Evolutionary conservation across 2,888 invertebrate genomes (phyloP), one percentile per base, ranked within the genome.

Genomic region (Hemistola chrysoprasaria): DNA sequence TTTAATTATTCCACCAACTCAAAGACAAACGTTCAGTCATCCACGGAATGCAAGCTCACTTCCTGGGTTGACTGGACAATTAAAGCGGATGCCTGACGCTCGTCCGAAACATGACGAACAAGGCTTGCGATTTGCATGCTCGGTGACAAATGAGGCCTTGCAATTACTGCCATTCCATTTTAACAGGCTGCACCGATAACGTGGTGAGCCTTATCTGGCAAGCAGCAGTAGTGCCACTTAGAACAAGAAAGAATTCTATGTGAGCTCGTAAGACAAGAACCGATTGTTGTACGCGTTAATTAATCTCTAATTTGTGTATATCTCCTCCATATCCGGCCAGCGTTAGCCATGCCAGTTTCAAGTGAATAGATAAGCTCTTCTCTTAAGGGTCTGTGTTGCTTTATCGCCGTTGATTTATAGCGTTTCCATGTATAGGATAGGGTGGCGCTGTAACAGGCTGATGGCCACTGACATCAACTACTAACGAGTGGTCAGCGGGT

Each of bases 21-120:
- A 63, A 65, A 63, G 59, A 59, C 57, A 53, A 56, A 62, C 66
- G 66, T 59, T 58, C 70, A 69, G 66, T 65, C 75, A 78, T 75
- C 71, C 75, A 71, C 53, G 75, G 78, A 77, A 78, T 79, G 82
- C 74, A 70, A 62, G 73, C 69, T 76, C 74, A 79, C 75, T 83
- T 85, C 85, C 85, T 80, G 81, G 66, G 70, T 70, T 63, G 37
- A 37, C 37, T 38, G 38, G 66, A 78, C 81, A 80, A 83, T 83
- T 81, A 78, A 70, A 68, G 65, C 65, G 69, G 69, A 73, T 75
- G 78, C 74, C 66, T 58, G 28, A 53, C 49, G 40, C 40, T 41
- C 38, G 50, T 32, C 53, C 56, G 54, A 62, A 65, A 67, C 66
- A 66, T 60, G 61, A 64, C 61, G 55, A 61, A 59, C 63, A 54